phyloP scores from a whole-genome alignment of 1,140 invertebrate genomes.

The Panonychus citri region DNA sequence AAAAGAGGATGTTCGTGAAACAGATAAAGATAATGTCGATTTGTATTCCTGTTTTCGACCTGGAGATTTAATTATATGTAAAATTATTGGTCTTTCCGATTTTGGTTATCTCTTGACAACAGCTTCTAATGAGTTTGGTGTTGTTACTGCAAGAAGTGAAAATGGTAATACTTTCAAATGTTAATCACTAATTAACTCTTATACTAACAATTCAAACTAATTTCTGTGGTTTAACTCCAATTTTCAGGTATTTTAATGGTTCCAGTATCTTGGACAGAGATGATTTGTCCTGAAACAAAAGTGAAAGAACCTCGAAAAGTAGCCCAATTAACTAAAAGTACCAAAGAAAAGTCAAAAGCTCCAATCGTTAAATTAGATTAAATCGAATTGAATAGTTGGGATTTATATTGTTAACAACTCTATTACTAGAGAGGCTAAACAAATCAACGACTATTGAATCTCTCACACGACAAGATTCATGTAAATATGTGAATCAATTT shows the following conservation, averaged over 20 bases:
- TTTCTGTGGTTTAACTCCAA: too few species aligned
- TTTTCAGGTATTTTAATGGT: constrained; percentile 39
- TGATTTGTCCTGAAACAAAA: constrained; percentile 75
- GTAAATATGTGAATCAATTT: too few species aligned
- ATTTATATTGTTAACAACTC: too few species aligned
- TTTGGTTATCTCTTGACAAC: constrained; percentile 65
- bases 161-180: constrained; percentile 38
- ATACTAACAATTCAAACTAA: constrained; percentile 13
- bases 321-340: constrained; percentile 30
- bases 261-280: constrained; percentile 81
- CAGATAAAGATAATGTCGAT: constrained; percentile 65
- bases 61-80: constrained; percentile 69
- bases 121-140: constrained; percentile 79
- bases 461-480: too few species aligned
- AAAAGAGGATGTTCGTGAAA: constrained; percentile 61
- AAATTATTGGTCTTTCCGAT: constrained; percentile 76
- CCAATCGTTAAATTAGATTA: too few species aligned
- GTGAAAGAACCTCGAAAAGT: constrained; percentile 67
- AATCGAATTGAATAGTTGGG: too few species aligned
- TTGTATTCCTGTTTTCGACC: constrained; percentile 74
- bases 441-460: too few species aligned
- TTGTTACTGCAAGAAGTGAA: constrained; percentile 79
- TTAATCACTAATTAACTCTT: not conserved
- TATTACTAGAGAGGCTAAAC: too few species aligned
- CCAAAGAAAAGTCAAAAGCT: too few species aligned